phyloP scores from a whole-genome alignment of 2,113 vertebrate species.

The Leucopternis melanops region DNA sequence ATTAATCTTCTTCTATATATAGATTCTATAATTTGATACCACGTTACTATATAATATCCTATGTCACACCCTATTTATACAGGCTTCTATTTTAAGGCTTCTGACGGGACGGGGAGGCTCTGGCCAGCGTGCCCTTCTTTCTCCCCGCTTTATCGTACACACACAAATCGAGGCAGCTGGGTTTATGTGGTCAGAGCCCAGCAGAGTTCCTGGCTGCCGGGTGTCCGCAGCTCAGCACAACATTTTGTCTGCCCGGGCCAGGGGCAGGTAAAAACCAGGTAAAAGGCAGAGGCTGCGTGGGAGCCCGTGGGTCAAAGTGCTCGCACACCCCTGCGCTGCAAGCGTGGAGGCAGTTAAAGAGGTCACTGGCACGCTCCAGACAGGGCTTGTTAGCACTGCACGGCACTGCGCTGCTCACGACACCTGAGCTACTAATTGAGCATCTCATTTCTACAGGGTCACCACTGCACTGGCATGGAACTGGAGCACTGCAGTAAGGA shows the following conservation, averaged over 20 bases:
- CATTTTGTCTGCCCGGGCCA: background rate
- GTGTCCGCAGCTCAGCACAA: background rate
- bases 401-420: background rate
- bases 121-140: background rate
- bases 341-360: background rate
- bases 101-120: fast-evolving
- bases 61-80: background rate
- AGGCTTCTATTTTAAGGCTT: background rate
- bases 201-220: fast-evolving
- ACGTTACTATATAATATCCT: fast-evolving
- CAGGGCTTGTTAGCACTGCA: background rate
- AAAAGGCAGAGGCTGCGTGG: background rate
- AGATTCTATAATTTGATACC: background rate
- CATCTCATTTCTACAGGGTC: background rate
- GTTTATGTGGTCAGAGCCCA: background rate
- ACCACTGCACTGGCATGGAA: background rate
- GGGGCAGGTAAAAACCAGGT: background rate
- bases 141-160: background rate
- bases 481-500: background rate
- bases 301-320: background rate
- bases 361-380: background rate
- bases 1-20: background rate
- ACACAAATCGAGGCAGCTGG: fast-evolving
- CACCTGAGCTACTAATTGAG: background rate
- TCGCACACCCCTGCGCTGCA: fast-evolving